Evolutionary conservation across 2,797 vertebrate species (phyloP).

Genomic region (Pelochelys cantorii): DNA sequence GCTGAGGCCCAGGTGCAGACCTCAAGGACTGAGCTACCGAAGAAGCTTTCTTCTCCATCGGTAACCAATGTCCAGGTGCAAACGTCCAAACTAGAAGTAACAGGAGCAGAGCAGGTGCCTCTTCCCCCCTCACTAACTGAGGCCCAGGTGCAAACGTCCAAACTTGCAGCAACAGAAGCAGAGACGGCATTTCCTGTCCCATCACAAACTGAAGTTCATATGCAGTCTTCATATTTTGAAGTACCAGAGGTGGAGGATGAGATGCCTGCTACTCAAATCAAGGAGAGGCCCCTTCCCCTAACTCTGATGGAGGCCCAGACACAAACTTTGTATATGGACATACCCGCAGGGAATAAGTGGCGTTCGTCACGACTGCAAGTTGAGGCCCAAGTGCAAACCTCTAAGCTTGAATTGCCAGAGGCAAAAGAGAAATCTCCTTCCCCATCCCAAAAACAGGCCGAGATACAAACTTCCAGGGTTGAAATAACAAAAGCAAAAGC

Average conservation of each 20-base stretch:
- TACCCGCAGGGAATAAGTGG: not conserved
- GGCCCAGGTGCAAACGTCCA: not conserved
- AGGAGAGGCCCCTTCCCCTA: not conserved
- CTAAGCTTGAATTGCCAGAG: not conserved
- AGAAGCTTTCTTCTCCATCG: not conserved
- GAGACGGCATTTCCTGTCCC: not conserved
- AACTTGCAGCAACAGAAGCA: not conserved
- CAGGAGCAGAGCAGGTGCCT: not conserved
- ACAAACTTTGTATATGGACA: not conserved
- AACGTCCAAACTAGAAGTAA: not conserved
- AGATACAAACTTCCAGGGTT: not conserved
- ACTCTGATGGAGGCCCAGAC: not conserved
- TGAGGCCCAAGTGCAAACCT: not conserved
- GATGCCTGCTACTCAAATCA: accelerated
- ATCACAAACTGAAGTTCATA: not conserved
- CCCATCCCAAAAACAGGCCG: not conserved
- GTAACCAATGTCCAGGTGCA: not conserved
- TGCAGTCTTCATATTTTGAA: not conserved
- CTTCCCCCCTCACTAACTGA: not conserved
- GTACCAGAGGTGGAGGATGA: not conserved
- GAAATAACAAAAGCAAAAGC: not conserved
- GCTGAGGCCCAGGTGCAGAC: not conserved
- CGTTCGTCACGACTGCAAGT: not conserved
- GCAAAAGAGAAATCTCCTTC: not conserved
- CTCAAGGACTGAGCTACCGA: not conserved